phyloP scores from a whole-genome alignment of 2,888 invertebrate species.

The Eupsilia transversa region DNA sequence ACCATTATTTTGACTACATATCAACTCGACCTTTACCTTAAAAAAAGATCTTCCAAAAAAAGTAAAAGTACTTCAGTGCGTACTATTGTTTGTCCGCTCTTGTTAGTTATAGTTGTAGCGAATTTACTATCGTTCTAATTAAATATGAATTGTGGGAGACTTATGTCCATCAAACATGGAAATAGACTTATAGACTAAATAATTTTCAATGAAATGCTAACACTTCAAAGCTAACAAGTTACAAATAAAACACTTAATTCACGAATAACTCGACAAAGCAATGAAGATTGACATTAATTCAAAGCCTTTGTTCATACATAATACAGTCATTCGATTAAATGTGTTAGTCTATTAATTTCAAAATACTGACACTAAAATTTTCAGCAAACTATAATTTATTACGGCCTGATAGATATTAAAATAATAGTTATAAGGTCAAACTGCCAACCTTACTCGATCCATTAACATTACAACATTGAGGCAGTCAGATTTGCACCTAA shows the following conservation, averaged over 20 bases:
- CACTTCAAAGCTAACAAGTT: neutral
- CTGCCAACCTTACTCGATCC: constrained; percentile 16
- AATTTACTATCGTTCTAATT: neutral
- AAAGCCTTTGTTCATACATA: constrained; percentile 5
- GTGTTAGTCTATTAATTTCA: constrained; percentile 19
- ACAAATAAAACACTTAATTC: neutral
- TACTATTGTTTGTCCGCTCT: constrained; percentile 18
- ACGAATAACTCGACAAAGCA: constrained; percentile 1
- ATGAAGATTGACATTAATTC: constrained; percentile 11
- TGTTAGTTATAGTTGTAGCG: neutral
- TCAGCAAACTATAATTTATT: neutral
- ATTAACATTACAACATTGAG: constrained; percentile 59
- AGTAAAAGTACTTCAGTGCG: constrained; percentile 7
- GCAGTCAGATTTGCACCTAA: constrained; percentile 77
- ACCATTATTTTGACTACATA: neutral
- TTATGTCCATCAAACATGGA: neutral
- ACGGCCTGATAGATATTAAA: neutral
- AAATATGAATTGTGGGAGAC: neutral
- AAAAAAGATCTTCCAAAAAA: too few species aligned
- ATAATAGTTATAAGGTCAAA: constrained; percentile 22
- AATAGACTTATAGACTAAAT: neutral
- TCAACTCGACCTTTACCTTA: neutral
- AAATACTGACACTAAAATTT: constrained; percentile 8
- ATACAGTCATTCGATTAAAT: neutral
- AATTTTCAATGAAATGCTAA: constrained; percentile 2